phyloP scores from a whole-genome alignment of 2,113 vertebrate species.

The Litocranius walleri region DNA sequence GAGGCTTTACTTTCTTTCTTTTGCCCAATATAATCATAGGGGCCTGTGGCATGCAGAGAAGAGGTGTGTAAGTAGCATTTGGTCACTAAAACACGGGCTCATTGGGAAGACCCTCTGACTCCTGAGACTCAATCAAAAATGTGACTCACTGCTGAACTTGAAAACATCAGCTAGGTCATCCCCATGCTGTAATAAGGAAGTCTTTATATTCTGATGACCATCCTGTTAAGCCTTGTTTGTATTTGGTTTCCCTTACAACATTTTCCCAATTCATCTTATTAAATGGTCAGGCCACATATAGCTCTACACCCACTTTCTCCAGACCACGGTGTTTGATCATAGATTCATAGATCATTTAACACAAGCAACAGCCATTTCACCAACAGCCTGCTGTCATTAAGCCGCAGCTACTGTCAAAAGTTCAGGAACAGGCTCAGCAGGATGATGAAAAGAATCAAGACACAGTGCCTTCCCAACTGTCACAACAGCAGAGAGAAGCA shows the following conservation, averaged over 20 bases:
- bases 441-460: slow-evolving; percentile 55
- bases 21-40: neutral
- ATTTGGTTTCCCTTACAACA: slow-evolving; percentile 3
- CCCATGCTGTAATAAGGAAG: neutral
- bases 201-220: slow-evolving; percentile 37
- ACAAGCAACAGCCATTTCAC: slow-evolving; percentile 38
- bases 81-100: neutral
- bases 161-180: slow-evolving; percentile 8
- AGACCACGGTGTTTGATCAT: slow-evolving; percentile 61
- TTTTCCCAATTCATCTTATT: slow-evolving; percentile 43
- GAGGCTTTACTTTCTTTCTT: neutral
- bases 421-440: slow-evolving; percentile 57
- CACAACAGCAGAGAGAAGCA: slow-evolving; percentile 32
- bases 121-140: slow-evolving; percentile 33
- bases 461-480: slow-evolving; percentile 41
- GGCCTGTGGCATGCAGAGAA: neutral
- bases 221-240: neutral
- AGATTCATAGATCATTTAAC: slow-evolving; percentile 75
- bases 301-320: slow-evolving; percentile 56
- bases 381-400: slow-evolving; percentile 65
- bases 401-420: slow-evolving; percentile 47
- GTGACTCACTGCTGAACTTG: neutral
- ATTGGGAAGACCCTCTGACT: slow-evolving; percentile 37
- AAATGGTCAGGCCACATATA: slow-evolving; percentile 58
- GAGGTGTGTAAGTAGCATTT: neutral